Evolutionary conservation across 2,113 vertebrate genomes (phyloP).

Genomic region (Hippocampus abdominalis): DNA sequence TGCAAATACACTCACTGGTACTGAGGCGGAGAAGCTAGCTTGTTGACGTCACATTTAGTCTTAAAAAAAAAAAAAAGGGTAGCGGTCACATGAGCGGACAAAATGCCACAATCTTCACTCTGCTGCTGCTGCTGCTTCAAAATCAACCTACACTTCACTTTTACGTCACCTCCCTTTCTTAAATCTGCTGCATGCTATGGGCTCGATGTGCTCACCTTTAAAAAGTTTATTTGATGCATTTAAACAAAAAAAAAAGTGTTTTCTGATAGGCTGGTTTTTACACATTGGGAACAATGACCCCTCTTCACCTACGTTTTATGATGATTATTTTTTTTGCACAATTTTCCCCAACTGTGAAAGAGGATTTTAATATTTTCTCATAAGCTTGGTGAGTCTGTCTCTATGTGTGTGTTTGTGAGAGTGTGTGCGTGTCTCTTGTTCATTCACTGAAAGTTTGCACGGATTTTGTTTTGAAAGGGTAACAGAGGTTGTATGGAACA

Average conservation of each 20-base stretch:
- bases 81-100: not conserved
- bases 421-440: slow-evolving; percentile 3
- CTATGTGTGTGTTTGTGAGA: slow-evolving; percentile 18
- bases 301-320: not conserved
- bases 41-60: not conserved
- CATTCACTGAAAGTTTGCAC: slow-evolving; percentile 1
- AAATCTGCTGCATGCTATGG: not conserved
- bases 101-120: not conserved
- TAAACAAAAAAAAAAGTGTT: slow-evolving; percentile 11
- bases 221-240: not conserved
- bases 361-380: slow-evolving; percentile 13
- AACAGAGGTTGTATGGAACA: slow-evolving; percentile 30
- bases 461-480: not conserved
- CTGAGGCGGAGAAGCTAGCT: slow-evolving; percentile 1
- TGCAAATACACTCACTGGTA: slow-evolving; percentile 9
- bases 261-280: slow-evolving; percentile 55
- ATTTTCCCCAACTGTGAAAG: slow-evolving; percentile 41
- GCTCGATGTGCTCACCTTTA: too few relatives aligned
- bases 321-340: slow-evolving; percentile 3
- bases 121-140: slow-evolving; percentile 6
- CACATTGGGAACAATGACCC: slow-evolving; percentile 12
- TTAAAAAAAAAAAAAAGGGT: not conserved
- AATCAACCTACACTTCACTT: not conserved
- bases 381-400: slow-evolving; percentile 4
- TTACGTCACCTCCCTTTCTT: not conserved